Evolutionary conservation across 1,140 invertebrate genomes (phyloP).

Genomic region (Ephestia elutella): DNA sequence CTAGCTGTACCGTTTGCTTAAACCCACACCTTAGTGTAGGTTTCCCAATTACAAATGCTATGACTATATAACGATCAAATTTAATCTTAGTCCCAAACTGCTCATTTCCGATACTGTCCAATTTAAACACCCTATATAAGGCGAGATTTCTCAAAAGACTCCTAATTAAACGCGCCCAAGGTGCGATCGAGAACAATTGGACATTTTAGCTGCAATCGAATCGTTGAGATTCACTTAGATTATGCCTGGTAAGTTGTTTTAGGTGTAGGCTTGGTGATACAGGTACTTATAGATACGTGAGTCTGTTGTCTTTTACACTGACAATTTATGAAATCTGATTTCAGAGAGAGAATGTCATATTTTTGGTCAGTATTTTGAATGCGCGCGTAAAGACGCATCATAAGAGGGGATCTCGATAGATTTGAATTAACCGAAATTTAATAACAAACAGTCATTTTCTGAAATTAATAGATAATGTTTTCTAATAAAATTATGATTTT

Average conservation of each 20-base stretch:
- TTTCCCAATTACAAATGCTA: background rate
- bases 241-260: background rate
- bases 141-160: conserved; percentile 11
- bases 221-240: conserved; percentile 1
- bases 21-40: background rate
- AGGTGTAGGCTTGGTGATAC: conserved; percentile 14
- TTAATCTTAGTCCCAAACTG: background rate
- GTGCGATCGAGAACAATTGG: conserved; percentile 9
- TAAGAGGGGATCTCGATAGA: too few species aligned
- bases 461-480: too few species aligned
- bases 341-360: too few species aligned
- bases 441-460: too few species aligned
- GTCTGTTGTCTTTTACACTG: too few species aligned
- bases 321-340: too few species aligned
- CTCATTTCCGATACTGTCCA: background rate
- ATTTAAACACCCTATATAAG: conserved; percentile 12
- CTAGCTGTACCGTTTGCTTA: too few species aligned
- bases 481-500: too few species aligned
- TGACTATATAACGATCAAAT: background rate
- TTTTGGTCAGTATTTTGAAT: too few species aligned
- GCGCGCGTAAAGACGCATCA: too few species aligned
- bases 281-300: conserved; percentile 8
- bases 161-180: conserved; percentile 17
- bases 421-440: too few species aligned
- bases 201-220: background rate